Percentiles rank a stretch among this genome's conserved stretches.
Evolutionary conservation across 2,113 vertebrate species (phyloP).

Genomic region (Cephalopterus ornatus): DNA sequence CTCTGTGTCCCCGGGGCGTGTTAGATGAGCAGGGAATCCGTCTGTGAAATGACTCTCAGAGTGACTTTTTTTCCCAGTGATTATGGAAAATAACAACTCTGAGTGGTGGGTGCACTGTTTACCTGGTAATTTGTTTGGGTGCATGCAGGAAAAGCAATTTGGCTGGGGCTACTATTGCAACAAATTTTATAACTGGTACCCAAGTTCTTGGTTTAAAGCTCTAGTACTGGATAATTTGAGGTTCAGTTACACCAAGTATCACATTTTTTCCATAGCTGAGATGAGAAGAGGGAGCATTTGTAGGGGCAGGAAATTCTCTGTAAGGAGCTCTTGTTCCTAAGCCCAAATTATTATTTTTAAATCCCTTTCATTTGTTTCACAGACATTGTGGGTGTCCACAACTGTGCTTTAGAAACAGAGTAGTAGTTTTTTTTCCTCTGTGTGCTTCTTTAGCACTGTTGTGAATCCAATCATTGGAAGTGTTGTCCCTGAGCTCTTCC

Average conservation of each 20-base stretch:
- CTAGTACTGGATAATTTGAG: not conserved
- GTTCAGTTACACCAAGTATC: not conserved
- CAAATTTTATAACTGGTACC: not conserved
- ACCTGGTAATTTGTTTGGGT: not conserved
- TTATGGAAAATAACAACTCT: not conserved
- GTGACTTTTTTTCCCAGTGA: not conserved
- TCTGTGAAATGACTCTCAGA: not conserved
- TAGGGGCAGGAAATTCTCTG: not conserved
- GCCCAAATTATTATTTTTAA: not conserved
- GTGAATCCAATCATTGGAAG: not conserved
- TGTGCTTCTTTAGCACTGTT: not conserved
- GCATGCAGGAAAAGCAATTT: not conserved
- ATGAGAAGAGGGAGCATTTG: not conserved
- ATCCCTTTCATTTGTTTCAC: conserved; percentile 1
- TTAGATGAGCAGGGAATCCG: not conserved
- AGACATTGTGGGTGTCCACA: not conserved
- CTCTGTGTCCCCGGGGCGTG: not conserved
- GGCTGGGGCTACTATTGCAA: not conserved
- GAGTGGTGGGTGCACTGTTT: not conserved
- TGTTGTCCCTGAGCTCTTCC: not conserved
- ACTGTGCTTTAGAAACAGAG: not conserved
- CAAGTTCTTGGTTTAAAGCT: not conserved
- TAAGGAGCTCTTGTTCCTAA: not conserved
- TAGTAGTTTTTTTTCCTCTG: not conserved
- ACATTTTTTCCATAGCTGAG: not conserved